Percentiles rank a stretch among this genome's conserved stretches.
These are phyloP conservation scores for Apodemus agrarius DNA, from an alignment of 2,797 vertebrate species.

Conservation along the genomic window DNA sequence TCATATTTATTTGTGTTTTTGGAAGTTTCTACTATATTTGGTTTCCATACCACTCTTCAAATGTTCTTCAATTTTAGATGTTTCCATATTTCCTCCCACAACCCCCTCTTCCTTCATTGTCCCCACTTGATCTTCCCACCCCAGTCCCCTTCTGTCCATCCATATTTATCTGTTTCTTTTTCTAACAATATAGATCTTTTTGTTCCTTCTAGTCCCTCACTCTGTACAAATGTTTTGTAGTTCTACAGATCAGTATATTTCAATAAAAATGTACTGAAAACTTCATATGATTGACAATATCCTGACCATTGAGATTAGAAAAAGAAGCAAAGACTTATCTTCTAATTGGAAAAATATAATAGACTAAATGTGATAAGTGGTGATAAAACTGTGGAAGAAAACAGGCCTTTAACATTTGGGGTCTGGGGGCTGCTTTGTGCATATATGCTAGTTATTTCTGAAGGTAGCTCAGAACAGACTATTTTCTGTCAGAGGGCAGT, in stretches of 20 bases:
- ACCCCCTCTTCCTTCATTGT: background rate
- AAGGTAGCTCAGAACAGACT: background rate
- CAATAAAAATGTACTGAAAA: background rate
- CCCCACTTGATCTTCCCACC: background rate
- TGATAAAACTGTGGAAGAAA: background rate
- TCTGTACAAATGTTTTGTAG: background rate
- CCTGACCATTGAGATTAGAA: background rate
- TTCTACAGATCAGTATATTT: background rate
- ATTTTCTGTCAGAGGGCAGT: background rate
- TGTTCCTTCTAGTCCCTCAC: background rate
- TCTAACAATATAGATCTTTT: background rate
- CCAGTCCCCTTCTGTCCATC: background rate
- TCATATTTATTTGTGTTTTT: background rate
- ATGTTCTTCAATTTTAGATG: background rate
- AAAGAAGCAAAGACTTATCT: background rate
- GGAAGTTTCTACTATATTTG: background rate
- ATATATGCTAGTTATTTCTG: background rate
- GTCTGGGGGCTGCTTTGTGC: background rate
- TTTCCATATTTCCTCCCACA: background rate
- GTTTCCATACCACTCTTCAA: background rate
- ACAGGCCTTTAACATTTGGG: background rate
- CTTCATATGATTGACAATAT: background rate
- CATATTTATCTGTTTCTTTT: background rate
- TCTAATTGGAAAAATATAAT: background rate
- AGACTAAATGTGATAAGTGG: background rate